These are phyloP conservation scores for Clinocottus analis DNA, from an alignment of 2,113 vertebrate species.

Conservation along the genomic window DNA sequence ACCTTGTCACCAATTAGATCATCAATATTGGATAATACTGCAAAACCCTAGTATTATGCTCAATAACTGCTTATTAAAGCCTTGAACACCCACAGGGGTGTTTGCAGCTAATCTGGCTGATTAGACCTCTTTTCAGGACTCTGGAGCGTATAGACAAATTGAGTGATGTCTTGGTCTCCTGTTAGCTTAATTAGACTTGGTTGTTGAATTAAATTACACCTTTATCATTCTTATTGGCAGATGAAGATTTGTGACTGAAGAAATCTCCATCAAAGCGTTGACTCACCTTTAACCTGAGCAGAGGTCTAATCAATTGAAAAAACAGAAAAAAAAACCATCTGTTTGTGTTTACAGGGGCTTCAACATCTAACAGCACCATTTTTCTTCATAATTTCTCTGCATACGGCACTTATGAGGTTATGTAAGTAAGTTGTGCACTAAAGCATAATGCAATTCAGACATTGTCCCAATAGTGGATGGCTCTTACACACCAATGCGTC, in stretches of 20 bases:
- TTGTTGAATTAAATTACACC: background rate
- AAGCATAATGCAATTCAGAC: background rate
- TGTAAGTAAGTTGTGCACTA: background rate
- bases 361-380: background rate
- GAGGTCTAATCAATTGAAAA: background rate
- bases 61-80: background rate
- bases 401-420: background rate
- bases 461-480: background rate
- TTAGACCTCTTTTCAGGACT: background rate
- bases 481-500: background rate
- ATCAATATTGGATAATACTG: background rate
- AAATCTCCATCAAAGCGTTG: background rate
- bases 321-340: background rate
- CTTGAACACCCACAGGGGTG: background rate
- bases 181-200: background rate
- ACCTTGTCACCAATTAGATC: no score
- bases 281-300: background rate
- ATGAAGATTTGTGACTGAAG: background rate
- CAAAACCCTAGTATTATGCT: background rate
- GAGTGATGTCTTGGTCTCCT: background rate
- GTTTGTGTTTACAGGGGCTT: background rate
- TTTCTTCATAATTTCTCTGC: background rate
- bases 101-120: background rate
- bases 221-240: background rate
- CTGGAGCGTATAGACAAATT: background rate